These are phyloP conservation scores for Trissoscelio sp. DNA, from an alignment of 2,888 invertebrate species.

Conservation along the genomic window DNA sequence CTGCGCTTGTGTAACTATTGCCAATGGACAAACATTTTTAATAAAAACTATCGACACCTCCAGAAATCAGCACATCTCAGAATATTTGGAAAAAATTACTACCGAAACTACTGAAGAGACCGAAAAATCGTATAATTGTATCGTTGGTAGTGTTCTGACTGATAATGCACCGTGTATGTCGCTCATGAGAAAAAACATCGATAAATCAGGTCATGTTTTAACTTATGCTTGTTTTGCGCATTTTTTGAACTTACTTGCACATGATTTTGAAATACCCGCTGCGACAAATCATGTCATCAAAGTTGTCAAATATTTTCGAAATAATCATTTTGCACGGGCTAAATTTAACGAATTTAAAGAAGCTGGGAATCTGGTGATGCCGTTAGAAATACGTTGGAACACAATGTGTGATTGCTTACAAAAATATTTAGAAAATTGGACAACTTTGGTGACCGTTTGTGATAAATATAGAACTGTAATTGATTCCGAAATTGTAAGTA, in stretches of 20 bases:
- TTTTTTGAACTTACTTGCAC: conserved; percentile 31
- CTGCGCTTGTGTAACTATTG: conserved; percentile 18
- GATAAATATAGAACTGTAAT: conserved; percentile 12
- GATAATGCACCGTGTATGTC: conserved; percentile 38
- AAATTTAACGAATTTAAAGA: conserved; percentile 26
- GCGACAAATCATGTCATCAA: conserved; percentile 39
- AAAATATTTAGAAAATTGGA: conserved; percentile 24
- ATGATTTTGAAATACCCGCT: conserved; percentile 29
- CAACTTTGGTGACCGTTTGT: conserved; percentile 1
- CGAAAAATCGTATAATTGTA: conserved; percentile 24
- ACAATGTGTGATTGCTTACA: conserved; percentile 24
- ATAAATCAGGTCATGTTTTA: conserved; percentile 3
- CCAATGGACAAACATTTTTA: conserved; percentile 21
- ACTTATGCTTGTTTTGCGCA: conserved; percentile 40
- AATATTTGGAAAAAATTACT: conserved; percentile 33
- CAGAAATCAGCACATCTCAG: conserved; percentile 22
- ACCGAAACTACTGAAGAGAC: background rate
- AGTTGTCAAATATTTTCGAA: conserved; percentile 39
- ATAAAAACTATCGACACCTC: conserved; percentile 38
- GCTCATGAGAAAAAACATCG: conserved; percentile 11
- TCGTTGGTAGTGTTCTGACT: conserved; percentile 34
- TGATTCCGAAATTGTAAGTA: background rate
- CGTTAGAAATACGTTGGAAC: conserved; percentile 30
- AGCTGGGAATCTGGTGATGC: conserved; percentile 11
- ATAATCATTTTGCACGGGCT: conserved; percentile 38